Evolutionary conservation across 2,113 vertebrate genomes (phyloP), one percentile per base, ranked within the genome.

Genomic region (Carettochelys insculpta): DNA sequence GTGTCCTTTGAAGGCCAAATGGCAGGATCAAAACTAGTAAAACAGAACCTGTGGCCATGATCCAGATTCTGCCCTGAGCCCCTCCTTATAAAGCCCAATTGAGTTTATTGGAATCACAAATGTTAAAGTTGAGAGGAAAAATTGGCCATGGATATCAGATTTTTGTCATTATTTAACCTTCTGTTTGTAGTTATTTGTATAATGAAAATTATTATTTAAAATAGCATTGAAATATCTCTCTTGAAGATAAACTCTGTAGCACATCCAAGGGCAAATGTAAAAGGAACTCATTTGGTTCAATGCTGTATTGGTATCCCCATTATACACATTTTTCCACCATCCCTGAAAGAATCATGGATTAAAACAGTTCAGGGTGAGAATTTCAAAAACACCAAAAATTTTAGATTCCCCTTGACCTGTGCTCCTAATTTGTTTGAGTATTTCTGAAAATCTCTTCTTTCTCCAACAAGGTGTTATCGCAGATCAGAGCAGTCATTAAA

Each of bases 21-120:
- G 61, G 61, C 61, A 65, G 61, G 34, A 19, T 17, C 14, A 34
- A 14, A 65, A n/a, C 61, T n/a, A 8, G 14, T 65, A 65, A 65
- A 16, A 17, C 31, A 65, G 16, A 17, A 19, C 83, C 27, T 85
- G 84, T 91, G 85, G 75, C 82, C 82, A 29, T 51, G 86, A 93
- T 86, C 58, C 48, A 41, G 75, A 75, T 89, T 90, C 65, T 94
- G 85, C 93, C 77, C 50, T 73, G 3, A 84, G 41, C 86, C 85
- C 93, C 27, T 95, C 47, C 92, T 25, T 76, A 86, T 92, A 86
- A 75, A 75, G 16, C 73, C 77, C 75, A 80, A 65, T 89, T 90
- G 52, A 82, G 80, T n/a, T 82, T 12, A 34, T 58, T 85, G 75
- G 56, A 79, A 6, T 2, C 61, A 83, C 83, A 78, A 91, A 82